A percentile compares a stretch with the other conserved stretches of the same genome.
Evolutionary conservation across 2,888 invertebrate species (phyloP).

Genomic region (Hydroisotoma schaefferi): DNA sequence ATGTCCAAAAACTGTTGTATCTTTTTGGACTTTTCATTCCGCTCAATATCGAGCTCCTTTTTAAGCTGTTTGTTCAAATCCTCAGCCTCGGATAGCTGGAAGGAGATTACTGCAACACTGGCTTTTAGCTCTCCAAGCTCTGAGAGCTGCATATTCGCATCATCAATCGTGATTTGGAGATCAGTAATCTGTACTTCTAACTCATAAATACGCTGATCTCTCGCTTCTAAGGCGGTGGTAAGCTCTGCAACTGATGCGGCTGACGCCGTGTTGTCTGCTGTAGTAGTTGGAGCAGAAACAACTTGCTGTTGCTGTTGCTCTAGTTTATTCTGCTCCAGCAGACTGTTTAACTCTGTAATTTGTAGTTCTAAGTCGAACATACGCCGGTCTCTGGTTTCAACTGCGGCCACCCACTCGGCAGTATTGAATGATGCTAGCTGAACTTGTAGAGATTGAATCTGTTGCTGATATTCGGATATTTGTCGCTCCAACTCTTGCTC

Average conservation of each 20-base stretch:
- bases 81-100: conserved; percentile 11
- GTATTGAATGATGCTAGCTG: too few species aligned
- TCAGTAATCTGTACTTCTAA: conserved; percentile 25
- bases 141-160: conserved; percentile 22
- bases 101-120: conserved; percentile 8
- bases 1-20: conserved; percentile 15
- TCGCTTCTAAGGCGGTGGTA: neutral
- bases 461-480: too few species aligned
- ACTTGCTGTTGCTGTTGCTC: neutral
- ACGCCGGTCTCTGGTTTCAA: too few species aligned
- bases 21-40: conserved; percentile 8
- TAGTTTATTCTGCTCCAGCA: too few species aligned
- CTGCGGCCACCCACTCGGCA: too few species aligned
- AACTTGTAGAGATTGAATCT: too few species aligned
- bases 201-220: conserved; percentile 26
- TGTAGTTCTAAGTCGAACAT: too few species aligned
- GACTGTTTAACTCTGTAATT: too few species aligned
- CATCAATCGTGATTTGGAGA: conserved; percentile 28
- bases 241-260: neutral
- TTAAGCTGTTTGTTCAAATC: conserved; percentile 4
- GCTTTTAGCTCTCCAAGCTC: conserved; percentile 20
- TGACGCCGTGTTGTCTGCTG: neutral
- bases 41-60: conserved; percentile 4
- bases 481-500: too few species aligned
- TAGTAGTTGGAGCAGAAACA: too few species aligned